Percentiles rank a stretch among this genome's conserved stretches.
These are phyloP conservation scores for Ctenoplectra terminalis DNA, from an alignment of 1,140 invertebrate genomes.

Conservation along the genomic window DNA sequence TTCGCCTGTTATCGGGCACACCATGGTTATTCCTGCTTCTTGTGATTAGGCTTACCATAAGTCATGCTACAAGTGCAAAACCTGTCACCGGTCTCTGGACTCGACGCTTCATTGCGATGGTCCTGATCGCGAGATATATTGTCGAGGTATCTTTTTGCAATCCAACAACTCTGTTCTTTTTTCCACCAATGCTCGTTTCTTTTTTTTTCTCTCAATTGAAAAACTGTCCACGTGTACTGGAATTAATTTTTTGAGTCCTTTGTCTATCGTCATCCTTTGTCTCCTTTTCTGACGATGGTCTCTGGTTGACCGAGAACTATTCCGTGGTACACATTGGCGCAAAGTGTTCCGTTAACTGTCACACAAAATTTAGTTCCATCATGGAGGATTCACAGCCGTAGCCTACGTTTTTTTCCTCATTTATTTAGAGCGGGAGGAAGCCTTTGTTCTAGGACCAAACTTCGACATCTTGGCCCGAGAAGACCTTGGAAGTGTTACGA, in stretches of 20 bases:
- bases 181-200: neutral
- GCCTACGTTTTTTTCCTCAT: neutral
- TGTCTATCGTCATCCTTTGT: neutral
- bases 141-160: constrained; percentile 89
- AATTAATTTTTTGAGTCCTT: neutral
- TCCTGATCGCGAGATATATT: constrained; percentile 96
- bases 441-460: neutral
- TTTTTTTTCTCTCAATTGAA: neutral
- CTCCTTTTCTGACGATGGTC: neutral
- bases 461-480: neutral
- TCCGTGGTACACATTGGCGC: constrained; percentile 30
- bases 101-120: constrained; percentile 96
- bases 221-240: neutral
- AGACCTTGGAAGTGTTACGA: neutral
- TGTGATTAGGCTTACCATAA: constrained; percentile 92
- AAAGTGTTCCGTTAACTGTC: constrained; percentile 40
- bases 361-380: neutral
- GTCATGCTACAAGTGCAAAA: constrained; percentile 94
- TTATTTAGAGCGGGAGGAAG: neutral
- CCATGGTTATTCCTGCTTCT: constrained; percentile 80
- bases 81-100: constrained; percentile 95
- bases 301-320: neutral
- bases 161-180: constrained; percentile 19
- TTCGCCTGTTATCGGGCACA: constrained; percentile 17
- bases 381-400: neutral